Evolutionary conservation across 2,113 vertebrate genomes (phyloP).

Genomic region (Pterocles orientalis): DNA sequence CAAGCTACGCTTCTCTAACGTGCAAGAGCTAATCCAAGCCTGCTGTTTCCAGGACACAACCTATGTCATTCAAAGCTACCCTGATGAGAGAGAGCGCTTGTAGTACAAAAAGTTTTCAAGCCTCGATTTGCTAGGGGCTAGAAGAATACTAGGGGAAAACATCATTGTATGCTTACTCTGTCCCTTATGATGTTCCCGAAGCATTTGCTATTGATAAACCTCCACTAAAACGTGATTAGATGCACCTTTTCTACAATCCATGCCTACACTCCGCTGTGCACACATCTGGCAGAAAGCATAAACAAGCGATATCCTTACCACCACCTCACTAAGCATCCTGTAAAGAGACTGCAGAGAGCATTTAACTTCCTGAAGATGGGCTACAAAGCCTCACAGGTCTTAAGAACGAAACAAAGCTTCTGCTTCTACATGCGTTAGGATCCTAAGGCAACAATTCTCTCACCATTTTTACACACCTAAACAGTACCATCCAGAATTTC

Average conservation of each 20-base stretch:
- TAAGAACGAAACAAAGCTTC: conserved; percentile 18
- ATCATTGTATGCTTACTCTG: background rate
- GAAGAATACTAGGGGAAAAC: background rate
- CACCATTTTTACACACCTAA: background rate
- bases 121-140: background rate
- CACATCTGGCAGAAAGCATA: conserved; percentile 6
- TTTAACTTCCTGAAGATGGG: background rate
- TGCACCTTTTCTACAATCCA: background rate
- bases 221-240: background rate
- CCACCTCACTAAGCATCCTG: background rate
- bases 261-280: background rate
- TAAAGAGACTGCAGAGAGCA: background rate
- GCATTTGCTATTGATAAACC: background rate
- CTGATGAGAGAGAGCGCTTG: background rate
- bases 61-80: background rate
- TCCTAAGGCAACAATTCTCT: background rate
- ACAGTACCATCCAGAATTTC: background rate
- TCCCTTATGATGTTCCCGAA: background rate
- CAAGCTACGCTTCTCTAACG: background rate
- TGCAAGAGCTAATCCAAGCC: fast-evolving
- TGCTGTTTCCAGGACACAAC: background rate
- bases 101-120: background rate
- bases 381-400: background rate
- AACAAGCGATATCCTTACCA: background rate
- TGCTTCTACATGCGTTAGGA: fast-evolving